Evolutionary conservation across 2,888 invertebrate species (phyloP), one percentile per base, ranked within the genome.

Genomic region (Erebia aethiops): DNA sequence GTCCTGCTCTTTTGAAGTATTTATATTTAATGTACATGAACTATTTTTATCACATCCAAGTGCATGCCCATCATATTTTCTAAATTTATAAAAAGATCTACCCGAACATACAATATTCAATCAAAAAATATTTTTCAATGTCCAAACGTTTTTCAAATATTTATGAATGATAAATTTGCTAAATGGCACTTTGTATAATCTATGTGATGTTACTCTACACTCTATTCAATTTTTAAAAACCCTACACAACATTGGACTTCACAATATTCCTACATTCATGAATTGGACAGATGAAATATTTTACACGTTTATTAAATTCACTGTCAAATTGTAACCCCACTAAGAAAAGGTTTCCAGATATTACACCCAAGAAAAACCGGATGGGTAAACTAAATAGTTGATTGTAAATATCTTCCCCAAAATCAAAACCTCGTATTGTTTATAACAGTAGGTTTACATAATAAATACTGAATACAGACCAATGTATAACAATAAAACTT

Each of bases 221-320:
- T n/a, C n/a, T n/a, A n/a, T 58, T 71, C 78, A 76, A 79, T 85
- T 81, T 87, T 88, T 86, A 86, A 84, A 80, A 43, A 43, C 11
- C 46, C 46, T 3, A 46, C 46, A 46, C 1, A n/a, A 13, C 0
- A 13, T 46, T 46, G 11, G 11, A 46, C 46, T 13, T 13, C 13
- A 46, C 13, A 13, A 46, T 46, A 13, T 46, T 46, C 46, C 13
- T 13, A 46, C 46, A 46, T 46, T 10, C 11, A 10, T n/a, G n/a
- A n/a, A n/a, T n/a, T n/a, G 60, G 13, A 3, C 76, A 76, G 87
- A 89, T 90, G 90, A 35, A 67, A 58, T 46, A 51, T 41, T 26
- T 4, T 57, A 13, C 26, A 49, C 16, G 61, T 46, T 46, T 46
- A 62, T 49, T 61, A 61, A 49, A 49, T 46, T 46, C 46, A 62